These are phyloP conservation scores for Cnemophilus loriae DNA, from an alignment of 2,113 vertebrate genomes.

Conservation along the genomic window DNA sequence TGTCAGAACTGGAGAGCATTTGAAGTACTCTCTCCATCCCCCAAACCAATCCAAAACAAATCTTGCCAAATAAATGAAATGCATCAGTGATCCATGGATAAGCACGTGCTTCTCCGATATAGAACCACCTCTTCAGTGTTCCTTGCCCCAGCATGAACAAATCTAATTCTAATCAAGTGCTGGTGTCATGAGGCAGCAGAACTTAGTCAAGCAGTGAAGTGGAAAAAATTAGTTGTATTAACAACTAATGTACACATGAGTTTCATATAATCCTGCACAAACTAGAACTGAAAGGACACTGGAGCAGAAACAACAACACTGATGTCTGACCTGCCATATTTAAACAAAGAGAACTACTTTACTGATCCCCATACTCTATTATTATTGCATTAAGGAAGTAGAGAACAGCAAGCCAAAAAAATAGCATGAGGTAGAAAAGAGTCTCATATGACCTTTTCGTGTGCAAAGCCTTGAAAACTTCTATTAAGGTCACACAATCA, in stretches of 20 bases:
- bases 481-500: background rate
- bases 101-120: background rate
- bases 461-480: background rate
- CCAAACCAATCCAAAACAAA: background rate
- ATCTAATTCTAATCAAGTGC: conserved; percentile 38
- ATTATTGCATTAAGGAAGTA: background rate
- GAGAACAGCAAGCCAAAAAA: background rate
- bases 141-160: background rate
- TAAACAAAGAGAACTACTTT: conserved; percentile 7
- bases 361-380: background rate
- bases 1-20: background rate
- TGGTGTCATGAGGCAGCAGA: conserved; percentile 11
- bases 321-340: background rate
- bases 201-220: conserved; percentile 27
- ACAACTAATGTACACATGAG: background rate
- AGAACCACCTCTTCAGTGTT: background rate
- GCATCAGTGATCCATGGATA: background rate
- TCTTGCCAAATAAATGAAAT: background rate
- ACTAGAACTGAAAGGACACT: background rate
- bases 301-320: background rate
- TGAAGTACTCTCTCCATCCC: background rate
- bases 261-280: conserved; percentile 13
- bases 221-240: conserved; percentile 36
- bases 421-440: background rate
- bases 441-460: background rate